A percentile compares a stretch with the other conserved stretches of the same genome.
Conservation (phyloP, 2,888 invertebrate genomes). For the Ichneumoninae sp. region DNA sequence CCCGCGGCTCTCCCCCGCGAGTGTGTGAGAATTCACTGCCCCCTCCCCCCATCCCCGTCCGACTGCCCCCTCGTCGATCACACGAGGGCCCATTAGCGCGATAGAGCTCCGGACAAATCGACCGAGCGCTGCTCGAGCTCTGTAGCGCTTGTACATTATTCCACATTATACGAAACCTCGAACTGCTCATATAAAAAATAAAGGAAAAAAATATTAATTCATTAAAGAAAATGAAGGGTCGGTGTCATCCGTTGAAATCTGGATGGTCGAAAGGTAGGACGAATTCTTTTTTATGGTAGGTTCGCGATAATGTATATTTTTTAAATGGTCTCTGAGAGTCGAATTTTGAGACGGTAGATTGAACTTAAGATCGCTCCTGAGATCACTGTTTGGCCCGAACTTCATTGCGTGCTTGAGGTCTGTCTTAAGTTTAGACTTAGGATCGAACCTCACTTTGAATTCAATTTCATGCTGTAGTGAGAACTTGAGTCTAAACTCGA, state of each 20-base stretch:
- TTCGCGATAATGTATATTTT: neutral
- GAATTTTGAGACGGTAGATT: too few relatives aligned
- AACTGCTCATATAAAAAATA: neutral
- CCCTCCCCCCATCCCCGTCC: neutral
- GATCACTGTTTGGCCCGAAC: too few relatives aligned
- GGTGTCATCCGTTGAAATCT: neutral
- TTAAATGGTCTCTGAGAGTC: too few relatives aligned
- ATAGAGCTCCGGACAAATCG: slow-evolving; percentile 34
- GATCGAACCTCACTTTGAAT: too few relatives aligned
- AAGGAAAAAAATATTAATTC: neutral
- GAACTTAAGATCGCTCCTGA: too few relatives aligned
- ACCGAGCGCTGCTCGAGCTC: slow-evolving; percentile 14
- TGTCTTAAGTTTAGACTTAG: too few relatives aligned
- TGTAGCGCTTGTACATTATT: neutral
- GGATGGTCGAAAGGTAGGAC: neutral
- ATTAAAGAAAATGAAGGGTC: neutral
- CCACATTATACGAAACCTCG: neutral
- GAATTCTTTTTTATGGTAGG: neutral
- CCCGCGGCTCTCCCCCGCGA: neutral
- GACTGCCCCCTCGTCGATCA: slow-evolving; percentile 7
- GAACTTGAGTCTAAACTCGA: too few relatives aligned
- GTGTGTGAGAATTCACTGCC: slow-evolving; percentile 2
- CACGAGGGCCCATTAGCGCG: slow-evolving; percentile 14
- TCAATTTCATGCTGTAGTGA: too few relatives aligned
- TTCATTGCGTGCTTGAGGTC: too few relatives aligned